Evolutionary conservation across 1,140 invertebrate genomes (phyloP).

Genomic region (Alviniconcha marisindica): DNA sequence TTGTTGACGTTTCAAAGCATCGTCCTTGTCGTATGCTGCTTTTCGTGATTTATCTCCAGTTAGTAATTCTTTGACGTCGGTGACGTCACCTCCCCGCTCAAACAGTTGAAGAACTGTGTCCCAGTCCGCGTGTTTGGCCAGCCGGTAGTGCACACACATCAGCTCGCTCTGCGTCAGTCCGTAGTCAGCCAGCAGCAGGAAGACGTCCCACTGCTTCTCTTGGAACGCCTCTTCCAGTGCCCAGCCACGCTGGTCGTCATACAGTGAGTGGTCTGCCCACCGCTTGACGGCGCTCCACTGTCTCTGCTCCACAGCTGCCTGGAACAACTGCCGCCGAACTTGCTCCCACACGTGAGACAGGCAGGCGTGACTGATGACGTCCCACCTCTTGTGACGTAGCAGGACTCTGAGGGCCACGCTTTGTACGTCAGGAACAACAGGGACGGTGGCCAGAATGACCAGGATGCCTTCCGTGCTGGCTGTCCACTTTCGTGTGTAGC

Average conservation of each 20-base stretch:
- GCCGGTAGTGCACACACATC: not conserved
- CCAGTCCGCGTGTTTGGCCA: not conserved
- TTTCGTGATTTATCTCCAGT: not conserved
- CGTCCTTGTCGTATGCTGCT: no score
- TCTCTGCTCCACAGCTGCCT: conserved; percentile 25
- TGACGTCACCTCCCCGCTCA: not conserved
- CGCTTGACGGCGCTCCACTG: not conserved
- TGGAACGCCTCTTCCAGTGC: not conserved
- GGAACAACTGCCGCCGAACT: not conserved
- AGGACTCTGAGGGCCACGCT: not conserved
- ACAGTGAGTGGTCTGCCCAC: not conserved
- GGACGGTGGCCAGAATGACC: not conserved
- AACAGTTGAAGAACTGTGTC: not conserved
- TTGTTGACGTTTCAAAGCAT: not conserved
- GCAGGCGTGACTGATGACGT: not conserved
- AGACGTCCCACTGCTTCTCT: not conserved
- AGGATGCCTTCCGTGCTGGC: not conserved
- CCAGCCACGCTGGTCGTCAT: conserved; percentile 9
- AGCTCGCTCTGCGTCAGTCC: not conserved
- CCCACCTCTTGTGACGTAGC: conserved; percentile 18
- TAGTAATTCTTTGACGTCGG: not conserved
- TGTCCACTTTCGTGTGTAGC: not conserved
- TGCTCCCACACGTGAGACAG: conserved; percentile 18
- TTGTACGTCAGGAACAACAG: not conserved
- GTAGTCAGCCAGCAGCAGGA: not conserved